Conservation (phyloP, 2,797 vertebrate species). For the Poecile montanus region DNA sequence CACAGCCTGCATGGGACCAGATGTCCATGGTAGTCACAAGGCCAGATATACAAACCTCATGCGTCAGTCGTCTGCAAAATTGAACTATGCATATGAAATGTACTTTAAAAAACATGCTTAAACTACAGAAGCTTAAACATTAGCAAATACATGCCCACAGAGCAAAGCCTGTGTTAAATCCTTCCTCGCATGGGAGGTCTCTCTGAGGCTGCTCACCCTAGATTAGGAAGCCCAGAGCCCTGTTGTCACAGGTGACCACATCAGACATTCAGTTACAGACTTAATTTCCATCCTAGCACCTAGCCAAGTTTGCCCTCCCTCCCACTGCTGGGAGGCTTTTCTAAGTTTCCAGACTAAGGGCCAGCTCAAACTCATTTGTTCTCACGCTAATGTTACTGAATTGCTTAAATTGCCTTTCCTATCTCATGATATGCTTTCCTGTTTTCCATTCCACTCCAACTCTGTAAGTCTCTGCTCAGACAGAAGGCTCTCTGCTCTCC, state of each 20-base stretch:
- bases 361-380: slow-evolving; percentile 35
- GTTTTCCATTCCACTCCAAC: not conserved
- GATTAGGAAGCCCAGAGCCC: not conserved
- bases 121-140: slow-evolving; percentile 32
- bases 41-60: not conserved
- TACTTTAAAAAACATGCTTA: slow-evolving; percentile 16
- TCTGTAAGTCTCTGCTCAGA: not conserved
- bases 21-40: not conserved
- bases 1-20: not conserved
- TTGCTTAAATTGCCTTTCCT: slow-evolving; percentile 17
- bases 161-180: slow-evolving; percentile 20
- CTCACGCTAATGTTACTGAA: not conserved
- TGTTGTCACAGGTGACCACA: slow-evolving; percentile 47
- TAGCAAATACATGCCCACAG: slow-evolving; percentile 5
- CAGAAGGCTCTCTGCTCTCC: not conserved
- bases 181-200: not conserved
- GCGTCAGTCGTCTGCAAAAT: not conserved
- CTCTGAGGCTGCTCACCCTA: not conserved
- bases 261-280: not conserved
- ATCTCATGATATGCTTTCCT: not conserved
- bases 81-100: not conserved
- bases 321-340: not conserved
- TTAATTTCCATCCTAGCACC: not conserved
- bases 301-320: slow-evolving; percentile 15
- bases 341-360: slow-evolving; percentile 31